Base-by-base conservation (phyloP, 2,888 invertebrate genomes). In the Sphaerophoria taeniata region DNA sequence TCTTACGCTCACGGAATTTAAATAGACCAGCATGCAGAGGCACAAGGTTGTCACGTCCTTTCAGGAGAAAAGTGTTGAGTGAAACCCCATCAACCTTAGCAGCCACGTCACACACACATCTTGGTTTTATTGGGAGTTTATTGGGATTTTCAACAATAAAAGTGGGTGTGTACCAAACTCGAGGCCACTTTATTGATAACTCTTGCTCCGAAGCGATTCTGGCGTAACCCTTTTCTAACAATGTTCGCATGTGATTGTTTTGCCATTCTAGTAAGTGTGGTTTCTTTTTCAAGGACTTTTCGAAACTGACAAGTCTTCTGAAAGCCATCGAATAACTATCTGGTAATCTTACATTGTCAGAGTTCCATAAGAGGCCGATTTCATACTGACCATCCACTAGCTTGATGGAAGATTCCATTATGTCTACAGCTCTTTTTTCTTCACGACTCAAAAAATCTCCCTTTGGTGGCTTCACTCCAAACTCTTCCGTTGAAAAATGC, bases 111-210 rank as follows among this genome's bases (percentile, higher is more conserved):
- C 60, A 70, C 5, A 81, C 74, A 39, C 73, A 31, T 34, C 73
- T 53, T 12, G 76, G 16, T 55, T 83, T 80, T 6, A 43, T 53
- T 58, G 80, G 80, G 3, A 61, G 0, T 2, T 77, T 83, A 12
- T 74, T 80, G 12, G 65, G 56, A 24, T 85, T 87, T 16, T 34
- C 49, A 0, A 78, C 79, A 3, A 61, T 58, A 12, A 82, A 89
- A 36, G 88, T 88, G 2, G 89, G 88, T 1, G 89, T 39, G 61
- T 88, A 89, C 89, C 88, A 89, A 2, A 77, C 83, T 65, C 76
- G 75, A 9, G 72, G 24, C 33, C 78, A 61, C 0, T 45, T 53
- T 49, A 45, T 73, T 58, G 61, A 3, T 6, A 73, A n/a, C 11
- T 84, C 79, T 7, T 69, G 63, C 0, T 70, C 31, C 31, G 73